Conservation (phyloP, 2,888 invertebrate genomes). For the Apotomis betuletana region DNA sequence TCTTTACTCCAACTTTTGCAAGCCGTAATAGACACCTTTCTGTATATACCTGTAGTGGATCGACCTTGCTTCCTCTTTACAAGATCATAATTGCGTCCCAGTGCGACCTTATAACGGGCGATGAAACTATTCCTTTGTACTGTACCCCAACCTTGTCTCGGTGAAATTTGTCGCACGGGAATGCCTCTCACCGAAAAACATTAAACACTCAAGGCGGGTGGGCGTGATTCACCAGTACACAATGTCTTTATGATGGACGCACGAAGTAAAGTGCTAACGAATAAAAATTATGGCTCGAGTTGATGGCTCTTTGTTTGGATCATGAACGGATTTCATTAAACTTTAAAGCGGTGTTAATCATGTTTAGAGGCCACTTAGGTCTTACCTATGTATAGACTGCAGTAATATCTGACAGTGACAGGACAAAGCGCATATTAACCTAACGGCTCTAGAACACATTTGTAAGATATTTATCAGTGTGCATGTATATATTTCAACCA, state of each 20-base stretch:
- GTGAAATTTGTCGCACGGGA: conserved; percentile 32
- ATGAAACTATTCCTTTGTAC: conserved; percentile 35
- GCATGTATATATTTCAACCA: too few species aligned
- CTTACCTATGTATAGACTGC: too few species aligned
- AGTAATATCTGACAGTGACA: background rate
- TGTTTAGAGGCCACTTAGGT: conserved; percentile 15
- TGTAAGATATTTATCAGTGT: background rate
- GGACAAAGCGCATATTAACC: background rate
- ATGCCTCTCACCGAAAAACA: conserved; percentile 32
- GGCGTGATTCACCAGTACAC: conserved; percentile 41
- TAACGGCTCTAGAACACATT: background rate
- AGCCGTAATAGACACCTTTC: too few species aligned
- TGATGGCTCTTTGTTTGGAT: conserved; percentile 39
- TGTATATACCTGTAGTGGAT: too few species aligned
- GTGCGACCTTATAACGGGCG: conserved; percentile 22
- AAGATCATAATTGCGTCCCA: conserved; percentile 12
- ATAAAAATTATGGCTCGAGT: conserved; percentile 46
- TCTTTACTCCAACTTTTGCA: too few species aligned
- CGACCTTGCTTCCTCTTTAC: background rate
- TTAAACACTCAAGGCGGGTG: conserved; percentile 30
- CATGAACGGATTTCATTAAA: conserved; percentile 23
- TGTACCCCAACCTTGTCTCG: conserved; percentile 21
- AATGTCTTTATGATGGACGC: conserved; percentile 48
- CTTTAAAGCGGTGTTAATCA: conserved; percentile 19
- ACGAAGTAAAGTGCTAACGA: conserved; percentile 47